These are phyloP conservation scores for Centropus unirufus DNA, from an alignment of 2,113 vertebrate genomes.

Conservation along the genomic window DNA sequence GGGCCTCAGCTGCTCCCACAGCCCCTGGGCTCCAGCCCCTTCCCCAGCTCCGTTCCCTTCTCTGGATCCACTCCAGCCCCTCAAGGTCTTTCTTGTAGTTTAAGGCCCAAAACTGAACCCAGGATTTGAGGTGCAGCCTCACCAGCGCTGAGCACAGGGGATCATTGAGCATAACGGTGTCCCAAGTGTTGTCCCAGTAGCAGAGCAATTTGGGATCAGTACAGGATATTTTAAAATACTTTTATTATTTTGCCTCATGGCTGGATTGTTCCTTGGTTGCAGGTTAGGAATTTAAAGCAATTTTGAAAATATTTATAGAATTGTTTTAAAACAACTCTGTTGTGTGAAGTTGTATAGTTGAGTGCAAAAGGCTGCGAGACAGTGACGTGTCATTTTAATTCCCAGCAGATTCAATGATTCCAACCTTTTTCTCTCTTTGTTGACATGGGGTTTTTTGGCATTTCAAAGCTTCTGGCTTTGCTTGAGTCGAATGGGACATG, in stretches of 20 bases:
- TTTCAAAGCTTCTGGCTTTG: not conserved
- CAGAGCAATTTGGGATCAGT: not conserved
- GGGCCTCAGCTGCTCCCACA: too few species aligned
- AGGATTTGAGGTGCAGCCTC: too few species aligned
- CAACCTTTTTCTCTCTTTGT: not conserved
- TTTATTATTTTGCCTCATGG: not conserved
- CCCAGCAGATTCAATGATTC: not conserved
- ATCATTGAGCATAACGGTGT: not conserved
- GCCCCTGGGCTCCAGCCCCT: too few species aligned
- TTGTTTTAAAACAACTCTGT: not conserved
- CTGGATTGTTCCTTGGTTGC: not conserved
- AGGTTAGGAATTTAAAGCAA: not conserved
- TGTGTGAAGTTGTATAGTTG: not conserved
- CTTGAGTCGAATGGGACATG: not conserved
- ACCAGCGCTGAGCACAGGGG: too few species aligned
- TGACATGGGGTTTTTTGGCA: not conserved
- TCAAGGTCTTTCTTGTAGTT: too few species aligned
- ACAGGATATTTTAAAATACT: not conserved
- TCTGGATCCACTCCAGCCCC: too few species aligned
- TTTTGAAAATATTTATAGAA: not conserved
- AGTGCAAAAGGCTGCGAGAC: not conserved
- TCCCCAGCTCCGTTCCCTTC: too few species aligned
- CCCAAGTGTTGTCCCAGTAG: not conserved
- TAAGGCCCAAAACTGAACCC: too few species aligned
- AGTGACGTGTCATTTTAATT: not conserved